These are phyloP conservation scores for Ennomos quercinarius DNA, from an alignment of 2,888 invertebrate genomes.

Conservation along the genomic window DNA sequence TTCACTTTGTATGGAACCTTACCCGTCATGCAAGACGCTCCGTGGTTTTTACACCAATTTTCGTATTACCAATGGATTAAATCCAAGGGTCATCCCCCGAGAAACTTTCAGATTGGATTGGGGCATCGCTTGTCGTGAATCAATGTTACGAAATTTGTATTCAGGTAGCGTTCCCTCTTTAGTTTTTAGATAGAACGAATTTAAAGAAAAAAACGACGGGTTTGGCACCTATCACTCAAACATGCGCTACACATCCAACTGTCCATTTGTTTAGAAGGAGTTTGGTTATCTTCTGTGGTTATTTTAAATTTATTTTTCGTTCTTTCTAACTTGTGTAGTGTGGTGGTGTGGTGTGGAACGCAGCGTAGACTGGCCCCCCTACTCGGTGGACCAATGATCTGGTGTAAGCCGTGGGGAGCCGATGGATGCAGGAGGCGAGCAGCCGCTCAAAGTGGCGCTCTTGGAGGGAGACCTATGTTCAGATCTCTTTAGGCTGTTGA, in stretches of 20 bases:
- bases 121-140: conserved; percentile 73
- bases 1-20: conserved; percentile 74
- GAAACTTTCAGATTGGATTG: conserved; percentile 79
- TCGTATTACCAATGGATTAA: conserved; percentile 85
- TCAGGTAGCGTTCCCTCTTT: conserved; percentile 69
- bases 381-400: no score
- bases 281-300: conserved; percentile 36
- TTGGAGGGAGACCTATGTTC: no score
- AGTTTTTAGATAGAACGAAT: conserved; percentile 70
- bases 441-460: no score
- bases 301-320: conserved; percentile 2
- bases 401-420: no score
- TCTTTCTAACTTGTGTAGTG: no score
- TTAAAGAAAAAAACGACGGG: conserved; percentile 58
- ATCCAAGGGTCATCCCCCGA: conserved; percentile 75
- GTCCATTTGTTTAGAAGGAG: conserved; percentile 33
- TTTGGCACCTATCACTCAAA: conserved; percentile 34
- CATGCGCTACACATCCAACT: conserved; percentile 34
- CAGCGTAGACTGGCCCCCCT: no score
- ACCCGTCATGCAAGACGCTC: conserved; percentile 56
- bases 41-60: conserved; percentile 82
- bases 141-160: conserved; percentile 82
- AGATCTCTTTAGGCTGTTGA: no score
- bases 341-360: no score
- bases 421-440: no score